These are phyloP conservation scores for Ischnus inquisitorius DNA, from an alignment of 2,888 invertebrate species.

Conservation along the genomic window DNA sequence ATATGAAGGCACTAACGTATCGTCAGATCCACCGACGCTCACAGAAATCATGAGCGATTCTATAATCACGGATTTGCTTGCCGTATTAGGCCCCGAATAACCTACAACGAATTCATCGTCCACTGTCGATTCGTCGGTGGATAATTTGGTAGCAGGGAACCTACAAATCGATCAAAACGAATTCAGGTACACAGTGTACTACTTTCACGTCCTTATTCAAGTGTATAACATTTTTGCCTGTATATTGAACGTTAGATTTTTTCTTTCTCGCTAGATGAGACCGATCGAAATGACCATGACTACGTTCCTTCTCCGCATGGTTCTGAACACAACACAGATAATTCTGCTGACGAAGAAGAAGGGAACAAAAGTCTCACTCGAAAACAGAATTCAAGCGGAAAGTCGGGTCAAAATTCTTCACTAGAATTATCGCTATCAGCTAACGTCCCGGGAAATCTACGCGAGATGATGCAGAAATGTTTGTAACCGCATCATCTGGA, in stretches of 20 bases:
- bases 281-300: background rate
- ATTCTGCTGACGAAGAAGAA: background rate
- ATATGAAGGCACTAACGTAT: background rate
- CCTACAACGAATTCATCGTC: background rate
- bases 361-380: background rate
- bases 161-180: background rate
- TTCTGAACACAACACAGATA: background rate
- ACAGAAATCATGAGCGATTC: background rate
- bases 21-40: background rate
- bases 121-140: background rate
- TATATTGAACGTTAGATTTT: background rate
- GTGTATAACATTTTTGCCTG: background rate
- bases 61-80: background rate
- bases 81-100: background rate
- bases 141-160: background rate
- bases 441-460: slow-evolving; percentile 45
- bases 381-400: background rate
- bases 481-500: background rate
- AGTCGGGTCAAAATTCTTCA: slow-evolving; percentile 23
- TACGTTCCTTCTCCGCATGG: background rate
- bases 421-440: slow-evolving; percentile 2
- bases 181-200: background rate
- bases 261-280: background rate
- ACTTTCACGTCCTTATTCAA: background rate
- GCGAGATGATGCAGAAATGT: slow-evolving; percentile 40